Base-by-base conservation (phyloP, 1,140 invertebrate species). In the Kradibia gibbosae region DNA sequence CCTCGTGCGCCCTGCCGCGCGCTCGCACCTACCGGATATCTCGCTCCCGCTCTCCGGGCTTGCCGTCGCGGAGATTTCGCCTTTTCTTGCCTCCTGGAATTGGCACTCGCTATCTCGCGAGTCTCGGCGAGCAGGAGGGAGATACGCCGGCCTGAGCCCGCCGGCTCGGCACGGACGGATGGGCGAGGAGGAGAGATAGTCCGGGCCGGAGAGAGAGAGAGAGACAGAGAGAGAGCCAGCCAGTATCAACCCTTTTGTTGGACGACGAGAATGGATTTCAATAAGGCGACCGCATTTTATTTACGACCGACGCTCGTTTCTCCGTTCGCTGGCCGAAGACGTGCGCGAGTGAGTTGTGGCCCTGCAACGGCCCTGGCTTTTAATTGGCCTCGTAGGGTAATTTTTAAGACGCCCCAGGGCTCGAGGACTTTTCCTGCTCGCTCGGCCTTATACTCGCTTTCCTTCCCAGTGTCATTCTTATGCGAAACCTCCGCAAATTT, bases 211-310 rank as follows among this genome's bases (percentile, higher is more conserved):
- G n/a, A 3, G 42, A 28, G 70, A n/a, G 13, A 45, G 25, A 50
- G 22, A 3, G 42, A 28, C 42, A n/a, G 13, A 45, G 25, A 50
- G 70, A n/a, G 13, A 45, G 3, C 7, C 10, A 39, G 20, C 20
- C 22, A n/a, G 13, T 67, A 15, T 77, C 81, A 82, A 82, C 81
- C 76, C 81, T 82, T 82, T 77, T 78, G 13, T 22, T 8, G 45
- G 31, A 73, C 2, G 4, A 39, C 72, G 36, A 60, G 74, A 55
- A 72, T 50, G 76, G 81, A 79, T 82, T 78, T 82, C 81, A 82
- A 82, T 82, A 82, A 82, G 76, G 76, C 55, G 31, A 60, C 25
- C 25, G 36, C 36, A 4, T 20, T 48, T 81, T 81, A 81, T 81
- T 81, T 81, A 81, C 50, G 80, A 81, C 28, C 79, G 10, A 28